Conservation (phyloP, 2,888 invertebrate genomes). For the Pilophorus perplexus region DNA sequence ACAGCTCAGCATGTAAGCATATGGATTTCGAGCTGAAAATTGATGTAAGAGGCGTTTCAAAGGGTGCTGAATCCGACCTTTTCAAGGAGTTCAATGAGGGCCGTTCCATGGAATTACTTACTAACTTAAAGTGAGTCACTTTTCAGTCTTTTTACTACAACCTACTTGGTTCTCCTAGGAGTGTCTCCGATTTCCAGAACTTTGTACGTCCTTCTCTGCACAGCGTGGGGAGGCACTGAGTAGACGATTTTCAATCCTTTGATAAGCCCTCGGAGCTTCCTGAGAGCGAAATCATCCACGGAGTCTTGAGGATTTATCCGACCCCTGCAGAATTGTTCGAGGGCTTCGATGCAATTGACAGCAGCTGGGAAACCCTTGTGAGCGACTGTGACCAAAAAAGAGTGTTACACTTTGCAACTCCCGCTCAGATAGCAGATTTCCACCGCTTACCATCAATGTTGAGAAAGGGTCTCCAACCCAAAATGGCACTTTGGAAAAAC, state of each 20-base stretch:
- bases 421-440: too few species aligned
- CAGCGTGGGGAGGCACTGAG: conserved; percentile 53
- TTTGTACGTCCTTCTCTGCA: conserved; percentile 54
- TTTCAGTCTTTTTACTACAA: too few species aligned
- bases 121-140: too few species aligned
- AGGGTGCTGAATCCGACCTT: too few species aligned
- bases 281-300: background rate
- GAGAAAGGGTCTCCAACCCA: conserved; percentile 78
- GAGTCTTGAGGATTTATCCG: background rate
- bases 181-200: conserved; percentile 54
- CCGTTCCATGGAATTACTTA: too few species aligned
- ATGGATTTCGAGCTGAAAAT: too few species aligned
- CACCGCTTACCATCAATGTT: conserved; percentile 77
- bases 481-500: conserved; percentile 85
- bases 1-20: too few species aligned
- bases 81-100: too few species aligned
- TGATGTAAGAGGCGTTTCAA: too few species aligned
- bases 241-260: conserved; percentile 57
- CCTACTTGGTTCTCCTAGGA: conserved; percentile 47
- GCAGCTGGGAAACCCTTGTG: conserved; percentile 73
- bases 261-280: conserved; percentile 52
- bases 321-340: background rate
- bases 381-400: conserved; percentile 58
- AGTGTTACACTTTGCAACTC: background rate
- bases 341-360: conserved; percentile 33